phyloP scores from a whole-genome alignment of 37 sponge, comb jelly and placozoan genomes.

The Bolinopsis microptera region DNA sequence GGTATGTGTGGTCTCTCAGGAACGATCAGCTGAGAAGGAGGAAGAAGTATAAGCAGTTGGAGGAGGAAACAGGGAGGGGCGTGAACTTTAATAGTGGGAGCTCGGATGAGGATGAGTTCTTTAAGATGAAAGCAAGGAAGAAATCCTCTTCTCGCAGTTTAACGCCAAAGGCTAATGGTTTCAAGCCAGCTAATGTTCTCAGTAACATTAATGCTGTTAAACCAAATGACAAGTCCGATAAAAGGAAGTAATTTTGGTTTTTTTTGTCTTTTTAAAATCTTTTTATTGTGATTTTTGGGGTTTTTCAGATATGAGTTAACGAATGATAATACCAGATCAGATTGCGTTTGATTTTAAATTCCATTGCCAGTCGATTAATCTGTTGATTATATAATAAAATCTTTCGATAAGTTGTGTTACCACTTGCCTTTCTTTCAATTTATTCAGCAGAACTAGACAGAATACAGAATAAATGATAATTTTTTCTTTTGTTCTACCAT shows the following conservation, averaged over 20 bases:
- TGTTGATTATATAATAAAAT: too few species aligned
- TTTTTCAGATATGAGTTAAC: conserved; percentile 33
- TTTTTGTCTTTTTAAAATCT: conserved; percentile 14
- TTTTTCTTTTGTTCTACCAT: too few species aligned
- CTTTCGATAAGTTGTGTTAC: too few species aligned
- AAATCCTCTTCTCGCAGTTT: not conserved
- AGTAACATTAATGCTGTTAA: not conserved
- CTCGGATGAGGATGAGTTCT: conserved; percentile 53
- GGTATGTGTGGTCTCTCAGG: conserved; percentile 21
- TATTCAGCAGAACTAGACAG: too few species aligned
- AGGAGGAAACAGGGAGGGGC: conserved; percentile 57
- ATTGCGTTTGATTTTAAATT: not conserved
- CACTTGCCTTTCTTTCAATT: too few species aligned
- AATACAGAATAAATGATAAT: too few species aligned
- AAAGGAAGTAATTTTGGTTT: not conserved
- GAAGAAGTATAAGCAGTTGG: conserved; percentile 20
- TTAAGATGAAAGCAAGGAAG: not conserved
- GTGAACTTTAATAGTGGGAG: not conserved
- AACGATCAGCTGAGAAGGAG: conserved; percentile 1
- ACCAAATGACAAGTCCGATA: not conserved
- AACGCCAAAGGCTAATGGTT: not conserved
- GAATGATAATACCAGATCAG: not conserved
- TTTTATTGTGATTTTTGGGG: conserved; percentile 30
- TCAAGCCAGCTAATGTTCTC: conserved; percentile 36
- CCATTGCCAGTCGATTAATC: not conserved